Conservation (phyloP, 2,888 invertebrate species). For the Cantharis rustica region DNA sequence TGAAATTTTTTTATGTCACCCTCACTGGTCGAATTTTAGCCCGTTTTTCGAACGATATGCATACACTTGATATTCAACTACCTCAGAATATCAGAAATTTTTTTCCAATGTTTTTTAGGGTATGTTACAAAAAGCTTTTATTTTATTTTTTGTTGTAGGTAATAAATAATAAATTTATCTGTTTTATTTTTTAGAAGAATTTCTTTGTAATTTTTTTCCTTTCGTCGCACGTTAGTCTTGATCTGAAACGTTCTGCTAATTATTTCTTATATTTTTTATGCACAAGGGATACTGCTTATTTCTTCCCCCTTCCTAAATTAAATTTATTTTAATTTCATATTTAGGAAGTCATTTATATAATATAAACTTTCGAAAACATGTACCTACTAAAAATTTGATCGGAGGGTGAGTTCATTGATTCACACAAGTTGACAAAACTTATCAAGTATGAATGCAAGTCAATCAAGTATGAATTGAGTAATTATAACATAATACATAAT, state of each 20-base stretch:
- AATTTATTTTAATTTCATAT: too few species aligned
- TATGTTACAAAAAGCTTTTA: conserved; percentile 13
- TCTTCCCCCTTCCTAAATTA: neutral
- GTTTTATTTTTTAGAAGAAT: neutral
- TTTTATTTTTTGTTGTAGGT: neutral
- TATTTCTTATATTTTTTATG: neutral
- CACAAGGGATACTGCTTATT: neutral
- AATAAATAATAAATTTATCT: neutral
- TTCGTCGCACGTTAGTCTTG: neutral
- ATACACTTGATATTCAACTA: conserved; percentile 69
- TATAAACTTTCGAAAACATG: too few species aligned
- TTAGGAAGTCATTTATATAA: too few species aligned
- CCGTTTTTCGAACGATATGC: conserved; percentile 74
- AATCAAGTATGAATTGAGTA: too few species aligned
- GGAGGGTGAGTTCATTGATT: too few species aligned
- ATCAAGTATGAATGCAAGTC: too few species aligned
- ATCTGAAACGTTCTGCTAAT: neutral
- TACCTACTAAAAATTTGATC: too few species aligned
- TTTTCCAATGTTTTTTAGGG: conserved; percentile 28
- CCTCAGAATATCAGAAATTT: conserved; percentile 32
- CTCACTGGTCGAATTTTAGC: conserved; percentile 73
- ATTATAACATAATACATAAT: too few species aligned
- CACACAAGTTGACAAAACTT: too few species aligned
- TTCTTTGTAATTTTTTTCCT: neutral
- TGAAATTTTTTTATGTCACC: conserved; percentile 76